These are phyloP conservation scores for Ploceus nigricollis DNA, from an alignment of 2,113 vertebrate species.

Conservation along the genomic window DNA sequence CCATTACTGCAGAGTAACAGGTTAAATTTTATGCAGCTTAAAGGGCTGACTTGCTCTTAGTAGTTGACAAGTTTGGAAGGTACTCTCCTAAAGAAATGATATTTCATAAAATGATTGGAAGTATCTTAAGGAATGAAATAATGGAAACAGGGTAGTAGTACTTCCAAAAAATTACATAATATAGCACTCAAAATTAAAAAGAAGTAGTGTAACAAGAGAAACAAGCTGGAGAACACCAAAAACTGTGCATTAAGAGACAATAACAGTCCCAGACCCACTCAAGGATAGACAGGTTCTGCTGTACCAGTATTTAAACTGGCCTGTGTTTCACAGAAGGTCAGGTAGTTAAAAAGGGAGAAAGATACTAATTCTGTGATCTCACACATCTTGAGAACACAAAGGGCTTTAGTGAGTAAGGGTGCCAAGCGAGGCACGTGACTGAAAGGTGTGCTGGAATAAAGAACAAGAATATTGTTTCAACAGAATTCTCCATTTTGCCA, in stretches of 20 bases:
- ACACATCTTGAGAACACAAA: accelerated
- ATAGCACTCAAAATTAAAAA: not conserved
- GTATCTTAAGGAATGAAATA: not conserved
- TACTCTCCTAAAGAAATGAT: not conserved
- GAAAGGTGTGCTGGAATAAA: not conserved
- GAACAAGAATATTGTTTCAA: not conserved
- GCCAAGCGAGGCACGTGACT: not conserved
- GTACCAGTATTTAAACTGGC: not conserved
- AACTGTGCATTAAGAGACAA: not conserved
- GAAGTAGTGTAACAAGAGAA: not conserved
- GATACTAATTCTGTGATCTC: not conserved
- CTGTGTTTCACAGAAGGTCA: not conserved
- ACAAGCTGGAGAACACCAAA: not conserved
- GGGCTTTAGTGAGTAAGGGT: not conserved
- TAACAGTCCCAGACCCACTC: not conserved
- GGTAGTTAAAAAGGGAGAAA: not conserved
- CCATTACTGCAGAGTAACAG: not conserved
- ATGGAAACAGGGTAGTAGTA: not conserved
- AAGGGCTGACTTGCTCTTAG: not conserved
- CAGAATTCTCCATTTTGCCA: not conserved
- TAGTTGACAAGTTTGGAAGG: not conserved
- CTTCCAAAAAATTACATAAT: not conserved
- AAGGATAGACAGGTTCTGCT: not conserved
- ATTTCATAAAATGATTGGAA: not conserved
- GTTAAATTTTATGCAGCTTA: not conserved